These are phyloP conservation scores for Oenanthe oenanthe DNA, from an alignment of 2,113 vertebrate species.

Conservation along the genomic window DNA sequence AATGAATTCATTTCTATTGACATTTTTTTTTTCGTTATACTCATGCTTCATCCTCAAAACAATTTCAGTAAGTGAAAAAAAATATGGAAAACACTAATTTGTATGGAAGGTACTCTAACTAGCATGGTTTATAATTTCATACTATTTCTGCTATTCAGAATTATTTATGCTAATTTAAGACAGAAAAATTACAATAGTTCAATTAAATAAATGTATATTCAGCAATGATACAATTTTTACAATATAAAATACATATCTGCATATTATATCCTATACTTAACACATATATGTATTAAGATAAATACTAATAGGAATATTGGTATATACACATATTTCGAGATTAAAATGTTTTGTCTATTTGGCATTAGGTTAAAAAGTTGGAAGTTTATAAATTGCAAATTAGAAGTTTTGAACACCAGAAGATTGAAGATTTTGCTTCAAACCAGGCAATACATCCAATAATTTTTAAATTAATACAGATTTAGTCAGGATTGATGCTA, in stretches of 20 bases:
- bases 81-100: neutral
- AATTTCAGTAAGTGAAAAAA: neutral
- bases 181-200: neutral
- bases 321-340: neutral
- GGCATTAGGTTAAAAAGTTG: neutral
- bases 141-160: neutral
- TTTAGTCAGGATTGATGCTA: neutral
- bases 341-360: neutral
- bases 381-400: neutral
- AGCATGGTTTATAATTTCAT: neutral
- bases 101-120: neutral
- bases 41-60: neutral
- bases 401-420: neutral
- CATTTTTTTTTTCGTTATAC: neutral
- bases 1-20: neutral
- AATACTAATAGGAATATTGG: fast-evolving
- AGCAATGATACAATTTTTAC: neutral
- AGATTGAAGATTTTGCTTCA: neutral
- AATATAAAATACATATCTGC: neutral
- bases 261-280: neutral
- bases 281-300: neutral
- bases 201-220: neutral
- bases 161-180: neutral
- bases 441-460: neutral
- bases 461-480: neutral